These are phyloP conservation scores for Drosophila arawakana DNA, from an alignment of 1,140 invertebrate species.

Conservation along the genomic window DNA sequence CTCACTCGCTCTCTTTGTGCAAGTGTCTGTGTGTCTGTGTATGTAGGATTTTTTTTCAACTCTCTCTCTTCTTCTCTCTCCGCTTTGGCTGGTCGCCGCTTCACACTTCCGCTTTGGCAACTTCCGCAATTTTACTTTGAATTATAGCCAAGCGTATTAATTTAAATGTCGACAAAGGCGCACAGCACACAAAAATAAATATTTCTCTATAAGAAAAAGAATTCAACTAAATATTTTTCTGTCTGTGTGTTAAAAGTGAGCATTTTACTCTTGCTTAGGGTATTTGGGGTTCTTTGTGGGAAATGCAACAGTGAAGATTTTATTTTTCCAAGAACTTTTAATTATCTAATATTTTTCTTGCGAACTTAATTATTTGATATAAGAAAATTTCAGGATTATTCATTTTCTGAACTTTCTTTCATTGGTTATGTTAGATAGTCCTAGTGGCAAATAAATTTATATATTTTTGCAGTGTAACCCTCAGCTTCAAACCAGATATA, in stretches of 20 bases:
- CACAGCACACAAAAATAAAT: conserved; percentile 73
- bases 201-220: conserved; percentile 52
- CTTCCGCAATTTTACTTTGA: conserved; percentile 83
- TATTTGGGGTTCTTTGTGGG: neutral
- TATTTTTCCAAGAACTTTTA: no score
- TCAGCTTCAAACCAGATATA: neutral
- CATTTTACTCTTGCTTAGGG: conserved; percentile 1
- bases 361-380: no score
- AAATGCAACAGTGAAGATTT: neutral
- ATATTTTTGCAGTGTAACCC: neutral
- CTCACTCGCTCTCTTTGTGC: conserved; percentile 11
- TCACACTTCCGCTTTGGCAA: conserved; percentile 83
- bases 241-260: neutral
- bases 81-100: conserved; percentile 60
- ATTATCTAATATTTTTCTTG: no score
- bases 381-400: no score
- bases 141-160: conserved; percentile 83
- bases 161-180: conserved; percentile 81
- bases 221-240: conserved; percentile 28
- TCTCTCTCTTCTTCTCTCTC: conserved; percentile 39
- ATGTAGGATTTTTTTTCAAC: conserved; percentile 42
- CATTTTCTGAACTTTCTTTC: no score
- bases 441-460: neutral
- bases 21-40: conserved; percentile 49
- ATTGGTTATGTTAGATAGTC: no score